Evolutionary conservation across 2,888 invertebrate species (phyloP), one percentile per base, ranked within the genome.

Genomic region (Scrobipalpa costella): DNA sequence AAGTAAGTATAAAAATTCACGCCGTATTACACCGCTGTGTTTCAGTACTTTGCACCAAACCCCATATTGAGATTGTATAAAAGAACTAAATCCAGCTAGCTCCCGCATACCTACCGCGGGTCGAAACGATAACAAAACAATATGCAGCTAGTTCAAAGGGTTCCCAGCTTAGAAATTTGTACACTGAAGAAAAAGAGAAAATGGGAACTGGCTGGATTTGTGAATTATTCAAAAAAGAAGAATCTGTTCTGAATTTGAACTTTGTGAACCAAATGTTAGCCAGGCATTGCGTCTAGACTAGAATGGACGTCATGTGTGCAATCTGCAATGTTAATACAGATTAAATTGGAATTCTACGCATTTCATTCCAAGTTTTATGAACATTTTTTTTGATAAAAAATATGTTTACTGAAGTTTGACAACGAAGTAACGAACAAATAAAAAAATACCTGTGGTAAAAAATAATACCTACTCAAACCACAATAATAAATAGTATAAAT

Each of bases 111-210:
- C 64, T 17, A 60, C 47, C 34, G 58, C 62, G 49, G 57, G 60
- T 49, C 57, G 61, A 58, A 44, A 59, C 50, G 57, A 68, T 64
- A 68, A 59, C 66, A 66, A 67, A 69, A 65, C 67, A 66, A 65
- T 67, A 66, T 60, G 47, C 64, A 64, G 44, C 63, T n/a, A 69
- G 67, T 64, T 67, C 67, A 68, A 66, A 67, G 64, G 61, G 60
- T 49, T 62, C 34, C 33, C 15, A 58, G 55, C 55, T 19, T 38
- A 40, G 19, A 36, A 19, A 34, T 27, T 55, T 8, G 21, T 27
- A n/a, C 9, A 15, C 34, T 34, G 7, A 7, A 57, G 21, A 15
- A 15, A 57, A 7, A 57, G 15, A 34, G 34, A 57, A 34, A n/a
- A 57, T 52, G n/a, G 15, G 27, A 15, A 34, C 34, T 15, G 7